Conservation (phyloP, 2,888 invertebrate genomes). For the Atrina japonica region DNA sequence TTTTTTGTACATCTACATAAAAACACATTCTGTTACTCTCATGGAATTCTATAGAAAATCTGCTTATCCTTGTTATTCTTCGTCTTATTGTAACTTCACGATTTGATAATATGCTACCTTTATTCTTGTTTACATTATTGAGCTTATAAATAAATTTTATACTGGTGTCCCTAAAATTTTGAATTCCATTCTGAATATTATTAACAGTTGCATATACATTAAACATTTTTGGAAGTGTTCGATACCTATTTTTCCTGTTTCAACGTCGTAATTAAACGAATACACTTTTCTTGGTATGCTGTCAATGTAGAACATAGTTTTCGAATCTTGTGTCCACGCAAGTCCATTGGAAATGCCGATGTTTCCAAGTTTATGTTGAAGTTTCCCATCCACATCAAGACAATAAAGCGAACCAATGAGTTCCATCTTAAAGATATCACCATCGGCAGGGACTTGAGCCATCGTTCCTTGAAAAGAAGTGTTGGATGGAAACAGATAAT, state of each 20-base stretch:
- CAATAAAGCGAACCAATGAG: conserved; percentile 68
- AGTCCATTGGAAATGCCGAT: conserved; percentile 88
- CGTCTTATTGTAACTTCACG: too few species aligned
- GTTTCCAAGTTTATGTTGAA: conserved; percentile 55
- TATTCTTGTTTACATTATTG: too few species aligned
- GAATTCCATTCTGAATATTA: too few species aligned
- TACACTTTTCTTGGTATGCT: conserved; percentile 86
- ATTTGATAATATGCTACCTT: too few species aligned
- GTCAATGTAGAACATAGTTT: conserved; percentile 90
- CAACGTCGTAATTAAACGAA: conserved; percentile 87
- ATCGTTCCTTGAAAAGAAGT: conserved; percentile 30
- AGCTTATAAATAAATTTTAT: too few species aligned
- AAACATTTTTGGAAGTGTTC: too few species aligned
- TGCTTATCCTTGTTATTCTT: too few species aligned
- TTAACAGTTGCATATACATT: too few species aligned
- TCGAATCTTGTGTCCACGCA: conserved; percentile 87
- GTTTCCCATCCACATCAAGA: conserved; percentile 58
- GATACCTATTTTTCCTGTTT: conserved; percentile 85
- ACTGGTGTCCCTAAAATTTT: too few species aligned
- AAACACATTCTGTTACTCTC: too few species aligned
- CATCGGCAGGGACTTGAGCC: conserved; percentile 48
- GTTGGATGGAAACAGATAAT: neutral
- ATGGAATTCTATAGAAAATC: too few species aligned
- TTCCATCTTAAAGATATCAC: conserved; percentile 35
- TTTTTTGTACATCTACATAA: too few species aligned